Evolutionary conservation across 1,140 invertebrate genomes (phyloP).

Genomic region (Anastrepha ludens): DNA sequence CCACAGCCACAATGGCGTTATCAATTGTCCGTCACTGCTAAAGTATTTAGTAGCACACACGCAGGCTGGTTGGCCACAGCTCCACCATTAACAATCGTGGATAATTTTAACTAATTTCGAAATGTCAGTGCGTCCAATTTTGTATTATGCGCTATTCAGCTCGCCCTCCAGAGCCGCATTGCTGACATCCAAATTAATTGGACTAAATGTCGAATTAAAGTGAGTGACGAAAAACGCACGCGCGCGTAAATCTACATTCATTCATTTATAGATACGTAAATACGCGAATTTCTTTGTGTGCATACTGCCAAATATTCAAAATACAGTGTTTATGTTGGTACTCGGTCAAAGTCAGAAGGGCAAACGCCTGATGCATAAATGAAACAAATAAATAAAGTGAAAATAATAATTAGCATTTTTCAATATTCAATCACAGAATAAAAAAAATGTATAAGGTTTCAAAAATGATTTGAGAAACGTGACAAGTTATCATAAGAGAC

Average conservation of each 20-base stretch:
- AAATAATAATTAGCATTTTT: background rate
- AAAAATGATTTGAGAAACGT: background rate
- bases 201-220: conserved; percentile 68
- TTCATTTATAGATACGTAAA: background rate
- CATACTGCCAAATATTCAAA: background rate
- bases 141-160: conserved; percentile 72
- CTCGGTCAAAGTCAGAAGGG: background rate
- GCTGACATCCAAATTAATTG: conserved; percentile 73
- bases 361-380: background rate
- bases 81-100: conserved; percentile 1
- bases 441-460: background rate
- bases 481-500: background rate
- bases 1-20: conserved; percentile 4
- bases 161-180: conserved; percentile 73
- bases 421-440: background rate
- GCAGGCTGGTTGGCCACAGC: conserved; percentile 34
- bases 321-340: background rate
- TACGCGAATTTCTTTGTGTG: background rate
- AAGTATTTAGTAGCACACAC: background rate
- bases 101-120: background rate
- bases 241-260: background rate
- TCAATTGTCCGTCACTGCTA: background rate
- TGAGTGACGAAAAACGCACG: conserved; percentile 58
- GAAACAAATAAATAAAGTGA: background rate
- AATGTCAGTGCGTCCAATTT: conserved; percentile 56